phyloP scores from a whole-genome alignment of 2,113 vertebrate genomes.

The Hippocampus comes region DNA sequence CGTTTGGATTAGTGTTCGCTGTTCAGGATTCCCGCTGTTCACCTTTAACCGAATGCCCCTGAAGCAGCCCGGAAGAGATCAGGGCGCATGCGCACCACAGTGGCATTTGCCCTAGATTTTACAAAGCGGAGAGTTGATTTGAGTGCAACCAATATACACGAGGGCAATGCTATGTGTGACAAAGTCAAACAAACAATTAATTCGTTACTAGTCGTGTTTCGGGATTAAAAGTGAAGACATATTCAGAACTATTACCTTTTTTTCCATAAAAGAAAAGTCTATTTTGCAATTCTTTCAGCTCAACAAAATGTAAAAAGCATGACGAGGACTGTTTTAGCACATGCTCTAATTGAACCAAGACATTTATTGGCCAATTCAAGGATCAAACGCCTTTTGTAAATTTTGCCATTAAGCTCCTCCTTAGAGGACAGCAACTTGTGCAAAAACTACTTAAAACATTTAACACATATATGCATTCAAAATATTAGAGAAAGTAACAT shows the following conservation, averaged over 20 bases:
- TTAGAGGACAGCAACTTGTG: no score
- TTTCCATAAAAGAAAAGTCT: no score
- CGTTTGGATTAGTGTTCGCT: background rate
- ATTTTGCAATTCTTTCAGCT: no score
- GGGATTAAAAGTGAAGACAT: background rate
- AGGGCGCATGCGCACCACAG: slow-evolving; percentile 33
- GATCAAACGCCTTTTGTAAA: no score
- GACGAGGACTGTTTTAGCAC: no score
- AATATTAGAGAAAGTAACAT: no score
- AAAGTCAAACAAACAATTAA: background rate
- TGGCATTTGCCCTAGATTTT: slow-evolving; percentile 14
- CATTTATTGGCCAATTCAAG: no score
- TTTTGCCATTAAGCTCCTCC: no score
- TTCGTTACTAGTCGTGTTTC: background rate
- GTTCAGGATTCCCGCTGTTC: background rate
- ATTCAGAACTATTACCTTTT: background rate
- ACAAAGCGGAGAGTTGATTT: background rate
- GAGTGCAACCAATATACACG: background rate
- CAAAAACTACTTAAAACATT: no score
- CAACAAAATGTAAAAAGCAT: no score
- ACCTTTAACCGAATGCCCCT: slow-evolving; percentile 46
- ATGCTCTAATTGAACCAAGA: no score
- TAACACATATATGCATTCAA: no score
- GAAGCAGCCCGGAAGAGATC: background rate
- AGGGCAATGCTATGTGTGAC: background rate